Base-by-base conservation (phyloP, 2,888 invertebrate genomes). In the Agrochola litura region DNA sequence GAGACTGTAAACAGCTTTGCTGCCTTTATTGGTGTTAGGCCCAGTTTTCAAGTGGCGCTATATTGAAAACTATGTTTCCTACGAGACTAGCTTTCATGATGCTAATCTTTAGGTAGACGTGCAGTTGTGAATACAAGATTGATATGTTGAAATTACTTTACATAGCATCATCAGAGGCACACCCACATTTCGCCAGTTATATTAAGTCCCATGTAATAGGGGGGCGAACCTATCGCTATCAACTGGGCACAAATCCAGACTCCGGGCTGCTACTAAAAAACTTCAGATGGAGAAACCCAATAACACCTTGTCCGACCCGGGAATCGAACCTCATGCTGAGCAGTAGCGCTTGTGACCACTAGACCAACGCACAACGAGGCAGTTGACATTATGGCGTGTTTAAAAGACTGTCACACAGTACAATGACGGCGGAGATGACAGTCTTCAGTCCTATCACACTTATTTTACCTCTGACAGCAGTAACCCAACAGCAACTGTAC, bases 1-100 rank as follows among this genome's bases (percentile, higher is more conserved):
- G 91, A 92, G 91, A 90, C 93, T 92, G 93, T 90, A 92, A 94
- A 94, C 92, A 92, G 92, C 91, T 91, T 93, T 92, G 89, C 89
- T 89, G 89, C 91, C 90, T 92, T 92, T 92, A 92, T 91, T 89
- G 90, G 89, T 90, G 91, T 92, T 92, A 90, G 83, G 83, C 78
- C 30, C 77, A 82, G 88, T 89, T 82, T 86, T 86, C 81, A 86
- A 90, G 87, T 81, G 78, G 78, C 83, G 81, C 80, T 87, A 79
- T 87, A 83, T 86, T 83, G 85, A 84, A 91, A 89, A 88, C 83
- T 89, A 83, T 86, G 79, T 68, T 71, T n/a, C 25, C 49, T 54
- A 71, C 54, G 49, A 68, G 65, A 81, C 46, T 52, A 61, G 65
- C 60, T 61, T 61, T 52, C 63, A 41, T 10, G 30, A 68, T 46